Conservation (phyloP, 2,888 invertebrate genomes). For the Melinaea menophilus region DNA sequence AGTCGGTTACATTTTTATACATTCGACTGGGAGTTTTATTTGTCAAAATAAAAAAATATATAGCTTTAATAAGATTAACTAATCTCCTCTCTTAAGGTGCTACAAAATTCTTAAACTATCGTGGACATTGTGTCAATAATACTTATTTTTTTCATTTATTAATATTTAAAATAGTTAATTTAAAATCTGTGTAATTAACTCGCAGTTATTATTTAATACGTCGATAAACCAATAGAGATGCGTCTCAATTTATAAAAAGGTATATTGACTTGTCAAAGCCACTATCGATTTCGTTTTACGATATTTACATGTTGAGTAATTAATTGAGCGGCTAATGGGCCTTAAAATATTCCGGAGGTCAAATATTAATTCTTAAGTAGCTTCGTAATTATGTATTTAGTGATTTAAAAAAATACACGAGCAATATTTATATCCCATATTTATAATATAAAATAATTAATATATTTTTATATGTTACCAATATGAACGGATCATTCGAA, state of each 20-base stretch:
- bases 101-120: too few relatives aligned
- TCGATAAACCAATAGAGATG: not conserved
- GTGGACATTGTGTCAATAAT: too few relatives aligned
- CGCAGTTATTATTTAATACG: too few relatives aligned
- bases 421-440: too few relatives aligned
- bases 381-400: too few relatives aligned
- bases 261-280: not conserved
- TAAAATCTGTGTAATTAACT: too few relatives aligned
- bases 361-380: not conserved
- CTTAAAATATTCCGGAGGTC: not conserved
- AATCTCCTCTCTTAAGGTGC: too few relatives aligned
- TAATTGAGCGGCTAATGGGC: not conserved
- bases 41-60: not conserved
- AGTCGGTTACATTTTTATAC: slow-evolving; percentile 1
- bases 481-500: not conserved
- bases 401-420: too few relatives aligned
- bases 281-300: not conserved
- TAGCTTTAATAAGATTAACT: too few relatives aligned
- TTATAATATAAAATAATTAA: too few relatives aligned
- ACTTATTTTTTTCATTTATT: too few relatives aligned
- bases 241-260: not conserved
- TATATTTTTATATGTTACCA: not conserved
- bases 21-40: not conserved
- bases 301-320: slow-evolving; percentile 2
- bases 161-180: too few relatives aligned